Evolutionary conservation across 2,888 invertebrate genomes (phyloP).

Genomic region (Noctua pronuba): DNA sequence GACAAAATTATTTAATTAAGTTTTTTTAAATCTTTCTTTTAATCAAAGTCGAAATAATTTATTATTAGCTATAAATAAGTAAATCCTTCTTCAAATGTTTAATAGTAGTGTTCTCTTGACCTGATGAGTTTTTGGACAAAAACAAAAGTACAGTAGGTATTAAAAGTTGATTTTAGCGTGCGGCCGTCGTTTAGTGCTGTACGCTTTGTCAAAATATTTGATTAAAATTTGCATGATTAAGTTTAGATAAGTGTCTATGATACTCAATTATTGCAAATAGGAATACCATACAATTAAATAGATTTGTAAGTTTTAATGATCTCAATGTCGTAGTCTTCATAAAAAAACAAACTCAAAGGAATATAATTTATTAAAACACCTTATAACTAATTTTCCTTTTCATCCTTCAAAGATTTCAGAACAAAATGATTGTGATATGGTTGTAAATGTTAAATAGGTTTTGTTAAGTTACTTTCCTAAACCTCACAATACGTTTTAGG

Average conservation of each 20-base stretch:
- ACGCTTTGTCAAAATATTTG: not conserved
- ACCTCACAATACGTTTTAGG: not conserved
- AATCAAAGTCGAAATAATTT: not conserved
- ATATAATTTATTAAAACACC: not conserved
- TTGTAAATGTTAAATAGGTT: not conserved
- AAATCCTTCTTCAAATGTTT: not conserved
- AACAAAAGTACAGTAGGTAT: not conserved
- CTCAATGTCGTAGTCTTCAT: not conserved
- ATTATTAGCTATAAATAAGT: not conserved
- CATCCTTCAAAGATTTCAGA: not conserved
- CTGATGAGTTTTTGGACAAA: not conserved
- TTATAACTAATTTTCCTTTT: not conserved
- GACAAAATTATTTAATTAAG: not conserved
- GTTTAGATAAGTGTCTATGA: not conserved
- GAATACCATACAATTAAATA: not conserved
- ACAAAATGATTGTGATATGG: not conserved
- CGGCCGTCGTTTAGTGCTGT: not conserved
- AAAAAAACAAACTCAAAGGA: not conserved
- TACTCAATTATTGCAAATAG: not conserved
- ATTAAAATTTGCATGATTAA: not conserved
- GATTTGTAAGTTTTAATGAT: not conserved
- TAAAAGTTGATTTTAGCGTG: not conserved
- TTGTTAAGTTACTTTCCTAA: not conserved
- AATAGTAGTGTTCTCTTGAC: not conserved
- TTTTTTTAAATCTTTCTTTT: not conserved